These are phyloP conservation scores for Saguinus imperator DNA, from an alignment of 2,113 vertebrate species.

Conservation along the genomic window DNA sequence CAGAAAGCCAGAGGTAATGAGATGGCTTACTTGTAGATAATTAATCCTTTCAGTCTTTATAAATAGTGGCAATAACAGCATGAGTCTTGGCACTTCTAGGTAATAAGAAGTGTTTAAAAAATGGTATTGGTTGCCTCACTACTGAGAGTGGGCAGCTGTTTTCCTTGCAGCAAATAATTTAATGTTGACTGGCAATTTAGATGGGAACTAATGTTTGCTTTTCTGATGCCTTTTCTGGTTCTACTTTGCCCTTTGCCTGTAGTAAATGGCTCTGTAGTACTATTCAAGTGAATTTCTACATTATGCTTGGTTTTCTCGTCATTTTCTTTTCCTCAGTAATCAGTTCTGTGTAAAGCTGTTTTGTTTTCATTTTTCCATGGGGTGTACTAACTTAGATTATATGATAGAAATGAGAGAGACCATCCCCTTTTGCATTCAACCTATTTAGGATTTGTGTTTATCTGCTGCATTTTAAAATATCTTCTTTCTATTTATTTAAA, in stretches of 20 bases:
- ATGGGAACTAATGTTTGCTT: background rate
- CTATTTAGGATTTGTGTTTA: background rate
- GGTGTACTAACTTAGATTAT: background rate
- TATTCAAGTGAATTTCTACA: background rate
- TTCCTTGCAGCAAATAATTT: background rate
- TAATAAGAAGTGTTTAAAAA: background rate
- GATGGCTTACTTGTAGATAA: conserved; percentile 3
- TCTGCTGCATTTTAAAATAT: background rate
- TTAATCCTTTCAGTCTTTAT: conserved; percentile 34
- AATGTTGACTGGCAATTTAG: background rate
- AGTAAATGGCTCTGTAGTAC: background rate
- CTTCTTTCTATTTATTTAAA: background rate
- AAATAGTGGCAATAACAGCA: background rate
- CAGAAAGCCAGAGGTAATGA: background rate
- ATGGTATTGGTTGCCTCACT: background rate
- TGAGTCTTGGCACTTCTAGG: background rate
- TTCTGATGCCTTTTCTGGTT: background rate
- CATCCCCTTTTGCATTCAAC: background rate
- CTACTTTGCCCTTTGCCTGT: background rate
- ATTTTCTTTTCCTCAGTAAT: background rate
- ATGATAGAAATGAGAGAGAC: background rate
- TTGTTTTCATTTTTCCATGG: background rate
- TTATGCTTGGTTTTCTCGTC: background rate
- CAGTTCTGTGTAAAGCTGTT: background rate
- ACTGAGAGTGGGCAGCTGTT: background rate